Conservation (phyloP, 2,888 invertebrate species). For the Meiosimyza platycephala region DNA sequence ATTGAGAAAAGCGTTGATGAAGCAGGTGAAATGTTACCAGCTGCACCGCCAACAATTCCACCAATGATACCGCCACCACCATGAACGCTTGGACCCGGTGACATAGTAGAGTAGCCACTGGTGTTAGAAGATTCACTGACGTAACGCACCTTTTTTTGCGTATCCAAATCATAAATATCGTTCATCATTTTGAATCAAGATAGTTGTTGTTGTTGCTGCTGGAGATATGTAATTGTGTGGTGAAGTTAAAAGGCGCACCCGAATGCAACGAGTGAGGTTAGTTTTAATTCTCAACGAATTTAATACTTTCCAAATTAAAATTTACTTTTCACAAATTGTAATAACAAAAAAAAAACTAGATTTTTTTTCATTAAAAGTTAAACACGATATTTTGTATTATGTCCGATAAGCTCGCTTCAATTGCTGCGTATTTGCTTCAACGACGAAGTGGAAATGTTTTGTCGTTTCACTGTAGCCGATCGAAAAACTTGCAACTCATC, state of each 20-base stretch:
- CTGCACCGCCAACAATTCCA: conserved; percentile 25
- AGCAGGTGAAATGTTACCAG: conserved; percentile 40
- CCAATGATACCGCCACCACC: background rate
- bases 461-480: background rate
- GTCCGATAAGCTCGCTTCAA: background rate
- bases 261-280: too few relatives aligned
- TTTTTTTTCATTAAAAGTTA: too few relatives aligned
- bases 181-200: conserved; percentile 43
- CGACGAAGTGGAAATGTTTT: conserved; percentile 12
- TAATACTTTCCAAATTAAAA: too few relatives aligned
- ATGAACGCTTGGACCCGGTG: conserved; percentile 40
- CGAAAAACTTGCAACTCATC: background rate
- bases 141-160: conserved; percentile 54
- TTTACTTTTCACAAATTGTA: too few relatives aligned
- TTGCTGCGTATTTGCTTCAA: conserved; percentile 20
- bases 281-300: too few relatives aligned
- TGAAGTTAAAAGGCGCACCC: background rate
- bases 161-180: conserved; percentile 58
- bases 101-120: conserved; percentile 56
- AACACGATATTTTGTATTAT: background rate
- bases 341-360: too few relatives aligned
- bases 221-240: conserved; percentile 22
- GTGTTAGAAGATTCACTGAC: conserved; percentile 57
- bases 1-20: conserved; percentile 39
- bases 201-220: conserved; percentile 17